Evolutionary conservation across 2,113 vertebrate genomes (phyloP), one percentile per base, ranked within the genome.

Genomic region (Daubentonia madagascariensis): DNA sequence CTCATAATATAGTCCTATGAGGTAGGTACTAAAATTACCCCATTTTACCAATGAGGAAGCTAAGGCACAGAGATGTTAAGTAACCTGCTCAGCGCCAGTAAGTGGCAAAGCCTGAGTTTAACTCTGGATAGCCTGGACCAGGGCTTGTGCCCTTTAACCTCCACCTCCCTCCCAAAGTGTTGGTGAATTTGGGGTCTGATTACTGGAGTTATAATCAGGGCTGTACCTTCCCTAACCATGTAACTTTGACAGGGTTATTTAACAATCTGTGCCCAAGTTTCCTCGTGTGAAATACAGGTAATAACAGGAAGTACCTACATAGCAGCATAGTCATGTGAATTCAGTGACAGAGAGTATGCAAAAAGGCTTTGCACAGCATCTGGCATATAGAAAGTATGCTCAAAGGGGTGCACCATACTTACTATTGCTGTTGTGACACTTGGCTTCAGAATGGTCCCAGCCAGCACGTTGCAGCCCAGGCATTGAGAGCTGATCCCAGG

Each of bases 321-420:
- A 13, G 4, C n/a, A 78, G 61, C 0, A 8, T 1, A 20, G 9
- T 5, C 11, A 8, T 0, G 17, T 80, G 59, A 63, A 52, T 40
- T 54, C 61, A 23, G 35, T 13, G 65, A 40, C 54, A 30, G 35
- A 14, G 22, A 1, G 0, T 30, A 54, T 28, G 43, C 25, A n/a
- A 5, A n/a, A 45, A 37, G 9, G 14, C 50, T 16, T 4, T 22
- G 35, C 43, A 6, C 3, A 1, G 23, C 0, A 0, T 30, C 4
- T 13, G 20, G 4, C 3, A 2, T 0, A 6, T 0, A 16, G 48
- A 22, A 32, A 72, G 8, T 3, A 0, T 13, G 4, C 37, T 72
- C 25, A 4, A 0, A n/a, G 52, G 45, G 30, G 32, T 3, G 3
- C 25, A 0, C 11, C 0, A 2, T 9, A 59, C 48, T 76, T 35